Evolutionary conservation across 53 echinoderm and acorn worm species (phyloP).

Genomic region (Hippasteria phrygiana): DNA sequence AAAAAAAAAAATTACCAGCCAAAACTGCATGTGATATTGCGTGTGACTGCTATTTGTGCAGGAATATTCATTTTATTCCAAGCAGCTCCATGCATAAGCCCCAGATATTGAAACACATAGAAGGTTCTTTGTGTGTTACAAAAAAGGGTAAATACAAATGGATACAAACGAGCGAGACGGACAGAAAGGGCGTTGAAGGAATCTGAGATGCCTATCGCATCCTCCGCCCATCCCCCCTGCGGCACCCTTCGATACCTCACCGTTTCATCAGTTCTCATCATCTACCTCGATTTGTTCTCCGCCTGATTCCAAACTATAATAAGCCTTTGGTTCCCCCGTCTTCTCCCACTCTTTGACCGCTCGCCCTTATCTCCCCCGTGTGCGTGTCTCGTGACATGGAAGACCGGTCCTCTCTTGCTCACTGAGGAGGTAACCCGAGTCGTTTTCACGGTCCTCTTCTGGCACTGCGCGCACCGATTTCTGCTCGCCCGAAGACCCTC

Average conservation of each 20-base stretch:
- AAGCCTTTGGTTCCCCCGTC: background rate
- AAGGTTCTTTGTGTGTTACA: too few species aligned
- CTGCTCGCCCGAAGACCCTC: background rate
- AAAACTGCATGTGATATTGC: too few species aligned
- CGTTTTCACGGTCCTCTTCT: background rate
- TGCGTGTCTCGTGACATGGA: background rate
- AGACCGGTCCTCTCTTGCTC: background rate
- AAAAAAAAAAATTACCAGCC: too few species aligned
- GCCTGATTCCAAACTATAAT: background rate
- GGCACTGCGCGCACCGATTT: background rate
- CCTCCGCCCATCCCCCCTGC: background rate
- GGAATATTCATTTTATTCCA: too few species aligned
- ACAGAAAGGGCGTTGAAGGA: background rate
- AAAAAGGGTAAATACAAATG: background rate
- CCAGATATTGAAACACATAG: too few species aligned
- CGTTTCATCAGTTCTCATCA: background rate
- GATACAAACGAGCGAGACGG: background rate
- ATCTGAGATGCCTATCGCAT: background rate
- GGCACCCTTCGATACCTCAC: background rate
- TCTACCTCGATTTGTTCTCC: background rate
- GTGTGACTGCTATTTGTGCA: too few species aligned
- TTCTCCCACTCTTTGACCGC: too few species aligned
- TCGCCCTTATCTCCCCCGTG: too few species aligned
- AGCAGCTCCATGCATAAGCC: too few species aligned
- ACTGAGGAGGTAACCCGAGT: conserved; percentile 18